Conservation (phyloP, 2,113 vertebrate genomes). For the Athene cunicularia region DNA sequence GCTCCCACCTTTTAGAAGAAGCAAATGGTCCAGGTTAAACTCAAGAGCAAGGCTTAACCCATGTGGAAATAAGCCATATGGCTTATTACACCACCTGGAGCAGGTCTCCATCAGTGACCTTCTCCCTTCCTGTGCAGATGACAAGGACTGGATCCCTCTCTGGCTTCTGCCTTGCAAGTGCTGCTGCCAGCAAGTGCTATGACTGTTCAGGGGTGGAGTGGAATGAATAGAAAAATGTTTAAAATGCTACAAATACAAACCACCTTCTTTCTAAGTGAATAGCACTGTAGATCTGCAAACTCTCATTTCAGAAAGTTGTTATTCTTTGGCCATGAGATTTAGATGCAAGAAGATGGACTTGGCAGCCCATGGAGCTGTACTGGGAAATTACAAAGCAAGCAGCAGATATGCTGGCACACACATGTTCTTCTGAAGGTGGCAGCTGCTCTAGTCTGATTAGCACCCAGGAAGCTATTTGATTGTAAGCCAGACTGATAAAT, state of each 20-base stretch:
- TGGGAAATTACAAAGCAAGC: conserved; percentile 14
- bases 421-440: conserved; percentile 8
- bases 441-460: conserved; percentile 48
- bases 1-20: not conserved
- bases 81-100: not conserved
- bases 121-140: not conserved
- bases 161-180: not conserved
- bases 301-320: not conserved
- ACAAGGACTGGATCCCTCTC: not conserved
- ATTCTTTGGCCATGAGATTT: not conserved
- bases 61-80: not conserved
- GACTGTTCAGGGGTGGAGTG: not conserved
- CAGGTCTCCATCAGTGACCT: not conserved
- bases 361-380: not conserved
- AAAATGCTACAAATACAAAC: not conserved
- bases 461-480: not conserved
- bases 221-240: not conserved
- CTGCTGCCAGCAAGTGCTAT: not conserved
- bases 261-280: not conserved
- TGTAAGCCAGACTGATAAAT: not conserved
- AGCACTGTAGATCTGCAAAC: not conserved
- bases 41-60: not conserved
- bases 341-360: not conserved
- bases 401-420: not conserved
- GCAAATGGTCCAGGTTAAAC: not conserved